Evolutionary conservation across 2,888 invertebrate species (phyloP), one percentile per base, ranked within the genome.

Genomic region (Lucinisca nassula): DNA sequence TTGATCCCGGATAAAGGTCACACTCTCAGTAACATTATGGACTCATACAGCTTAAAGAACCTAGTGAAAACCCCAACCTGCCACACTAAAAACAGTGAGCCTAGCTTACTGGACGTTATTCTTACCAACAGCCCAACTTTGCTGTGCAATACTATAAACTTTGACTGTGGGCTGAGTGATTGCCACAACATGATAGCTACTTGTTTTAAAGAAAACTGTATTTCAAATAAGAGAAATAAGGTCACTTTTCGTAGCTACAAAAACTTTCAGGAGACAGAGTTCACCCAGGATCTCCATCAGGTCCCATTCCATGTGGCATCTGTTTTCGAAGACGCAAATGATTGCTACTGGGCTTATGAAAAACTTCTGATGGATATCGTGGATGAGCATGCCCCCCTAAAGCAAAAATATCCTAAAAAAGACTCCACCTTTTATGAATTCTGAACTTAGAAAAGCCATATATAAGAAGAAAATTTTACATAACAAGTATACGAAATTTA

Each of bases 401-500:
- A 61, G 30, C 24, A 61, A 61, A 61, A 61, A 61, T 61, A 61
- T 30, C 74, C 74, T 0, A 61, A 51, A 32, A 75, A 75, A 73
- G 24, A 58, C 24, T 24, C 82, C 74, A 4, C 75, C 75, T 6
- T 80, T 24, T n/a, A 80, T 80, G 74, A 80, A 80, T n/a, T 27
- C 51, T 38, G 73, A 80, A 38, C 24, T 37, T 17, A n/a, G 75
- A 40, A 55, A 51, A 32, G 35, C 35, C 14, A 82, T 82, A 73
- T 80, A 75, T 37, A 75, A 74, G 30, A 75, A 21, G 4, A 58
- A 61, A 75, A 37, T 58, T 37, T 0, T 30, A n/a, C 38, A 58
- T 27, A 82, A 82, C 32, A 58, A 37, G 27, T 82, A 58, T 45
- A 14, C 38, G 12, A 82, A 82, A 45, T 51, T n/a, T 82, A 82